Evolutionary conservation across 2,888 invertebrate species (phyloP).

Genomic region (Caradrina clavipalpis): DNA sequence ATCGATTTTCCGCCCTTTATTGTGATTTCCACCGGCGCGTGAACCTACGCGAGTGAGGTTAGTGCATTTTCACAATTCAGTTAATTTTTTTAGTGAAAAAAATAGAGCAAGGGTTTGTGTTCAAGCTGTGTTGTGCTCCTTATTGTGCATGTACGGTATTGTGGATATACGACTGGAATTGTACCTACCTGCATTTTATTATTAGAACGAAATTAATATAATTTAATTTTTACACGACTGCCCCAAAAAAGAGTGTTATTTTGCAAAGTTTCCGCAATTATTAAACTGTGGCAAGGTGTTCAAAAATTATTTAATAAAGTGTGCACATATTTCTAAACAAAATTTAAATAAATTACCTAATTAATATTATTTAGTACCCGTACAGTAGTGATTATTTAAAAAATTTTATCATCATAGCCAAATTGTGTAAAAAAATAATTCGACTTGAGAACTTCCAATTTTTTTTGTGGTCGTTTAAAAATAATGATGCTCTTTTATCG

Average conservation of each 20-base stretch:
- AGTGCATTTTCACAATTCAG: conserved; percentile 76
- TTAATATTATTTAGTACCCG: background rate
- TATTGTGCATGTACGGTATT: conserved; percentile 48
- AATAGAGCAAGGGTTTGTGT: conserved; percentile 58
- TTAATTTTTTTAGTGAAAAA: conserved; percentile 58
- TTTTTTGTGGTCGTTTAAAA: no score
- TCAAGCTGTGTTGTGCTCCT: conserved; percentile 62
- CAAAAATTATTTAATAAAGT: background rate
- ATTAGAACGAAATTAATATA: background rate
- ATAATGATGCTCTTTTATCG: no score
- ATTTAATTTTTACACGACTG: no score
- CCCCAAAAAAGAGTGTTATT: no score
- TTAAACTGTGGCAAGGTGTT: conserved; percentile 5
- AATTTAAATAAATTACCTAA: background rate
- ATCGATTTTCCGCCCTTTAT: conserved; percentile 80
- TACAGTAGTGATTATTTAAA: no score
- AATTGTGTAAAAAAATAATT: no score
- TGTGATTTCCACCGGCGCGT: conserved; percentile 81
- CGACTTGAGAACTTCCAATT: no score
- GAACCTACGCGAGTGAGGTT: conserved; percentile 85
- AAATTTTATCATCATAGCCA: no score
- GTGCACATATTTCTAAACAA: background rate
- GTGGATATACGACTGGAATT: conserved; percentile 33
- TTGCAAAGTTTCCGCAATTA: background rate
- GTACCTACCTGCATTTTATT: conserved; percentile 4